Evolutionary conservation across 1,140 invertebrate species (phyloP), one percentile per base, ranked within the genome.

Genomic region (Leptinotarsa texana): DNA sequence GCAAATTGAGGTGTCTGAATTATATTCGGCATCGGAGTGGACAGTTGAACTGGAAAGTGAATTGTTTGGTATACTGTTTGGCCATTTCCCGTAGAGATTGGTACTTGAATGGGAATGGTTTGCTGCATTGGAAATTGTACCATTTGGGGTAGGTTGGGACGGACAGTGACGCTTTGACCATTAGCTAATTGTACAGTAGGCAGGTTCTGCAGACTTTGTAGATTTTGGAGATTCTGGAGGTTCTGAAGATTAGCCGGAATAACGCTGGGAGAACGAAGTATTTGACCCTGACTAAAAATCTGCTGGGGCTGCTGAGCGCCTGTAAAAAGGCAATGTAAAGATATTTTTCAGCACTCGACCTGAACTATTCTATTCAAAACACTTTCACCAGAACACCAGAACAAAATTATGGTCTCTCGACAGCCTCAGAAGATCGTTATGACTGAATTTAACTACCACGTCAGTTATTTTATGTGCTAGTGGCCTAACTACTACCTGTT

Each of bases 61-160:
- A 97, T 92, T 0, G 96, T 97, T 83, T 98, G 96, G 84, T 96
- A 95, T 70, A 97, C 91, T 0, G 95, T 97, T 85, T 98, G 96
- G 0, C 96, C 96, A 85, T 93, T 94, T 18, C 91, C 91, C 8
- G 94, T 92, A 74, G 94, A 93, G 72, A 98, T 95, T 2, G 96
- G 96, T 61, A 97, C 93, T 87, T 97, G 95, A 17, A 98, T 94
- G 0, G 96, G 95, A 63, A 98, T 94, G 18, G 94, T 93, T 83
- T 95, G 94, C 84, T 94, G 92, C 85, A 95, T 89, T 13, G 92
- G 92, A 79, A 95, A 91, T 83, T 96, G 94, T 4, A 96, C 84
- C 3, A 93, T 86, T 83, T 93, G 92, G 17, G 80, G 82, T 51
- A 83, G 75, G 24, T 78, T 76, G 6, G 81, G 82, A 2, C 81